Evolutionary conservation across 2,797 vertebrate species (phyloP).

Genomic region (Peromyscus eremicus): DNA sequence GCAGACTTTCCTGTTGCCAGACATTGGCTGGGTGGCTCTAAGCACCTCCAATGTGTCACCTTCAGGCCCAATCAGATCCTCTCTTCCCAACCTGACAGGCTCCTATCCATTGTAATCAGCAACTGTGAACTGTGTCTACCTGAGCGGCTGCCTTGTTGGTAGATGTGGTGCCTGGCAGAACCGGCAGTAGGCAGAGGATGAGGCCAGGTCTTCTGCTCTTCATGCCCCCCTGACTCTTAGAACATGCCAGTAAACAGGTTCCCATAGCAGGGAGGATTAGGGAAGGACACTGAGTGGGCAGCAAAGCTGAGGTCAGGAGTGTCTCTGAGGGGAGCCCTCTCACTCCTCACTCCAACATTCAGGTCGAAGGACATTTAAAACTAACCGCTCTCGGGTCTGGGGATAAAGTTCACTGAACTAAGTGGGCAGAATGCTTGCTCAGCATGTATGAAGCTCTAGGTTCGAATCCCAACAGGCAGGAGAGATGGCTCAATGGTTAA

Average conservation of each 20-base stretch:
- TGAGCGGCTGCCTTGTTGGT: neutral
- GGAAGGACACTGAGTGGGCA: neutral
- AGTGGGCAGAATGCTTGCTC: neutral
- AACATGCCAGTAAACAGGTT: neutral
- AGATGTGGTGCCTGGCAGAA: neutral
- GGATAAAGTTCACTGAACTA: neutral
- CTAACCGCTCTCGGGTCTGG: neutral
- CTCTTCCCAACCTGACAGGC: neutral
- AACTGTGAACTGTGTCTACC: neutral
- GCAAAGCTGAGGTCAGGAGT: neutral
- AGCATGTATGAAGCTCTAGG: neutral
- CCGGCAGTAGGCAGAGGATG: neutral
- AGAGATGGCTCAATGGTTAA: neutral
- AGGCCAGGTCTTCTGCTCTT: neutral
- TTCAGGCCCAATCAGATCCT: neutral
- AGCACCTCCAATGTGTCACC: neutral
- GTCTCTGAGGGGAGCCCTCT: neutral
- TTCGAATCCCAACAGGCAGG: neutral
- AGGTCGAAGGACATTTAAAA: neutral
- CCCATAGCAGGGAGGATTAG: neutral
- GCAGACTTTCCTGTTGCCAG: neutral
- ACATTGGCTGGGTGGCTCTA: neutral
- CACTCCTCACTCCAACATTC: neutral
- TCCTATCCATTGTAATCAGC: neutral
- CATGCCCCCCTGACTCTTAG: neutral